Conservation (phyloP, 2,113 vertebrate genomes). For the Balaenoptera acutorostrata region DNA sequence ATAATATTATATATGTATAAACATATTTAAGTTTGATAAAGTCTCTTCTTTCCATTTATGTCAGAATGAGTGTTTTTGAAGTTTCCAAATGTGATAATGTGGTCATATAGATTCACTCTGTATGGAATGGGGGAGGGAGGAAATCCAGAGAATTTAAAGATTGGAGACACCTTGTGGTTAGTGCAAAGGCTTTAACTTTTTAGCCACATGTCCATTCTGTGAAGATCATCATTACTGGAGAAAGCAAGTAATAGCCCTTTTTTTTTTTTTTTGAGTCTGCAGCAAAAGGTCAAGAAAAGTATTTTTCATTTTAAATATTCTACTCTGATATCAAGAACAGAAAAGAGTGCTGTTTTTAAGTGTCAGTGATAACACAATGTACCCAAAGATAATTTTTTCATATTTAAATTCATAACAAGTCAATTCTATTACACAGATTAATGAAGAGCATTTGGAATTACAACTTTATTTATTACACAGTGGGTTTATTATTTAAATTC, state of each 20-base stretch:
- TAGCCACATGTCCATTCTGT: constrained; percentile 2
- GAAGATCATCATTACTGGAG: constrained; percentile 34
- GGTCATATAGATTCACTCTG: background rate
- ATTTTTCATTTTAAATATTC: constrained; percentile 46
- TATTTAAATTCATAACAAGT: constrained; percentile 11
- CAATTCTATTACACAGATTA: background rate
- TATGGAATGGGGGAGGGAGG: background rate
- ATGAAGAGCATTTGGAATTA: constrained; percentile 1
- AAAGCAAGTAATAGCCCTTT: background rate
- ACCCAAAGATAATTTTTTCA: background rate
- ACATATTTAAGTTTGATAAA: background rate
- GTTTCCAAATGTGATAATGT: constrained; percentile 43
- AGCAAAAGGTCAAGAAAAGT: background rate
- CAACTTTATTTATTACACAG: background rate
- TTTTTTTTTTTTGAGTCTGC: background rate
- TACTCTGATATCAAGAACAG: background rate
- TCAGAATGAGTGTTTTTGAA: constrained; percentile 2
- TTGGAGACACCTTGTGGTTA: constrained; percentile 63
- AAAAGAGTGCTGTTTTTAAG: background rate
- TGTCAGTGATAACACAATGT: background rate
- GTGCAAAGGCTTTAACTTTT: constrained; percentile 33
- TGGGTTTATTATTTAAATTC: background rate
- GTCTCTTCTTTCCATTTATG: background rate
- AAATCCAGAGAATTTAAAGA: constrained; percentile 58
- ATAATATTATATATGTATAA: background rate